A percentile compares a stretch with the other conserved stretches of the same genome.
Conservation (phyloP, 2,113 vertebrate genomes). For the Paracanthobrama guichenoti region DNA sequence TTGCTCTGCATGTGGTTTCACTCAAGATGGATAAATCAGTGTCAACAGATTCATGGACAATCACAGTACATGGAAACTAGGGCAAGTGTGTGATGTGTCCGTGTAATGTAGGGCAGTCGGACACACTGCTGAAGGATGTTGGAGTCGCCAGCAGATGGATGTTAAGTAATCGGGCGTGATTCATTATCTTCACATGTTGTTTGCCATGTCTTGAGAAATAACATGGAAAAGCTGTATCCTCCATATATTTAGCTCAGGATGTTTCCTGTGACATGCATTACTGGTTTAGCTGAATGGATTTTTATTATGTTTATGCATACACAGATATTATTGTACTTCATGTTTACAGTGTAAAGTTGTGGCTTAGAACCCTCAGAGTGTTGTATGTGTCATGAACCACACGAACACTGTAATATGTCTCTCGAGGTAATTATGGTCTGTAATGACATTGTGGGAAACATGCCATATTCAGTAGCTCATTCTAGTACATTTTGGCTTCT, state of each 20-base stretch:
- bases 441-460: background rate
- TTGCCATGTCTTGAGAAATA: constrained; percentile 21
- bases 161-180: constrained; percentile 53
- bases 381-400: background rate
- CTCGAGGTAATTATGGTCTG: background rate
- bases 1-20: background rate
- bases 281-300: background rate
- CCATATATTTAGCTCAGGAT: background rate
- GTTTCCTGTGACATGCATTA: background rate
- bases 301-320: background rate
- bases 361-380: background rate
- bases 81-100: constrained; percentile 28
- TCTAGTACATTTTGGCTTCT: too few species aligned
- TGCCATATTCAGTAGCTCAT: background rate
- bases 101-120: constrained; percentile 46
- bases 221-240: constrained; percentile 40
- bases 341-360: background rate
- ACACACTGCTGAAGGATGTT: constrained; percentile 7
- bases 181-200: constrained; percentile 51
- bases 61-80: constrained; percentile 7
- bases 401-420: background rate
- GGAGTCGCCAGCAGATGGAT: constrained; percentile 40
- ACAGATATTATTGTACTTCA: background rate
- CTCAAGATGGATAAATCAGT: background rate
- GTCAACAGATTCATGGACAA: background rate